Base-by-base conservation (phyloP, 2,113 vertebrate genomes). In the Archocentrus centrarchus region DNA sequence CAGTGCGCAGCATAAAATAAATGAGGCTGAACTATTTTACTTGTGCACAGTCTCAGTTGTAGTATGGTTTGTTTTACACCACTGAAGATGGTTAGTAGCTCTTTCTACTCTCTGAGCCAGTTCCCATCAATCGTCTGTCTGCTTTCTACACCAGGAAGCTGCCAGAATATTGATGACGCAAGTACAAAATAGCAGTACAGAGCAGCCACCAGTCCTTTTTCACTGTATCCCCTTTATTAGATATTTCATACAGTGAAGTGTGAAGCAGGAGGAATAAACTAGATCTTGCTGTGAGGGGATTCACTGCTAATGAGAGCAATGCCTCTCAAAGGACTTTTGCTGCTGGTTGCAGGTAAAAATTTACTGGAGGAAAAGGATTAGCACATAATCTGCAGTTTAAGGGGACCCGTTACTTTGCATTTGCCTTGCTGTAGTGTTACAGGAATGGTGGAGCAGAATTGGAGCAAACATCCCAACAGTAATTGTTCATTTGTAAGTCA, bases 101-200 rank as follows among this genome's bases (percentile, higher is more conserved):
- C 66, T 7, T 60, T 89, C 82, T 37, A 59, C 86, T 89, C 90
- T 68, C 76, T 75, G 35, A 62, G 59, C 80, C 81, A 47, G 64
- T 24, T 39, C 53, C 89, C 92, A 93, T 94, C 91, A 87, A 87
- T 93, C 92, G 88, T 86, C 86, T 41, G 39, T 81, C 59, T 24
- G 86, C 86, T 76, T 81, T 80, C 32, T 77, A 68, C 80, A 80
- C 70, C 79, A 78, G 84, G 60, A 88, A 91, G 77, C 64, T 86
- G 83, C 66, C 86, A 50, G 81, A 86, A 85, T 92, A 93, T 93
- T 91, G 88, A 93, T 90, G 90, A 92, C 41, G 53, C 88, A 86
- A 90, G 90, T 82, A 87, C 14, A 85, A 93, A 90, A 89, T 59
- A 79, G 75, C 80, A 80, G 62, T 41, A 13, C 37, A 17, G 66